A percentile compares a stretch with the other conserved stretches of the same genome.
Evolutionary conservation across 2,797 vertebrate species (phyloP).

Genomic region (Euphonia xanthogaster): DNA sequence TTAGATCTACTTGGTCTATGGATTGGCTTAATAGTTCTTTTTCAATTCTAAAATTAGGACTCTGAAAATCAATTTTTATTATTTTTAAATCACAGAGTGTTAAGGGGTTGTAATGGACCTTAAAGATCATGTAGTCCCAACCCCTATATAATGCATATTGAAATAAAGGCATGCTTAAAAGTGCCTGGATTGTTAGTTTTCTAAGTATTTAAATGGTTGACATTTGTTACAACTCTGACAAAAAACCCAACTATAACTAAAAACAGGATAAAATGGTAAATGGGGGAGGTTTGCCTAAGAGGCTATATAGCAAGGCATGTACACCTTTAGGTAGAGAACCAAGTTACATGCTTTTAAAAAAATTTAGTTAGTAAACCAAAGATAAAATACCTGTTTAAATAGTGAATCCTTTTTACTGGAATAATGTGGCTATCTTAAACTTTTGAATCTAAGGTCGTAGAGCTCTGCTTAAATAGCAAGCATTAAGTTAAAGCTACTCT

Average conservation of each 20-base stretch:
- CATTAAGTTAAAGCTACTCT: not conserved
- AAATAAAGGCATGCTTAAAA: not conserved
- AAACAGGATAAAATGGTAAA: not conserved
- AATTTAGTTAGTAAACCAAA: not conserved
- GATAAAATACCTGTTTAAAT: not conserved
- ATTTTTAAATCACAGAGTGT: not conserved
- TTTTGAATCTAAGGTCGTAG: not conserved
- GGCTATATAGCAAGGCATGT: not conserved
- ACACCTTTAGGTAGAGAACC: not conserved
- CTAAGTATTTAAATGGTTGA: not conserved
- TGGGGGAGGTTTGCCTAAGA: not conserved
- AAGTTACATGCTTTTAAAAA: not conserved
- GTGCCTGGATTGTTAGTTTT: not conserved
- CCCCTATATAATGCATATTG: not conserved
- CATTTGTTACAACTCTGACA: not conserved
- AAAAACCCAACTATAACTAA: not conserved
- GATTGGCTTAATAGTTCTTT: not conserved
- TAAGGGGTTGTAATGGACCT: not conserved
- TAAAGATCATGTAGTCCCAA: not conserved
- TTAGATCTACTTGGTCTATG: not conserved
- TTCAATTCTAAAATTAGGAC: not conserved
- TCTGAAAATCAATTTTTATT: not conserved
- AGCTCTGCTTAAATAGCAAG: not conserved
- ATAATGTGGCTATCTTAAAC: not conserved
- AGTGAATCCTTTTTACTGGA: not conserved